These are phyloP conservation scores for Blastobasis lacticolella DNA, from an alignment of 2,888 invertebrate genomes.

Conservation along the genomic window DNA sequence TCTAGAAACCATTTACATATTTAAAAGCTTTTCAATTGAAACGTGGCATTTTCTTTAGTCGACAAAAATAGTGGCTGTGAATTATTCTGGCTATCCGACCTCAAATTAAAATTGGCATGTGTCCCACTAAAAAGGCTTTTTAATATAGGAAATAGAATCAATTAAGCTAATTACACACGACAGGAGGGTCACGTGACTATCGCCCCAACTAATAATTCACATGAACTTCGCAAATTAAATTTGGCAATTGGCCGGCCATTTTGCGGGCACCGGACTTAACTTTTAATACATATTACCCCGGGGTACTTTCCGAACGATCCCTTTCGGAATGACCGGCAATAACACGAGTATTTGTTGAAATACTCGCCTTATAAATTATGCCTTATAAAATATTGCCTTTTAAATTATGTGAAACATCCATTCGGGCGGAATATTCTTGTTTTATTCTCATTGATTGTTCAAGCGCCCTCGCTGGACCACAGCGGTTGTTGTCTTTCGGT, in stretches of 20 bases:
- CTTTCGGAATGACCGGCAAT: neutral
- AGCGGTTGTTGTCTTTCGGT: too few relatives aligned
- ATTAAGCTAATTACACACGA: neutral
- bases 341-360: neutral
- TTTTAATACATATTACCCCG: neutral
- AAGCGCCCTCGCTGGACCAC: too few relatives aligned
- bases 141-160: neutral
- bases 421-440: neutral
- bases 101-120: neutral
- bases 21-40: too few relatives aligned
- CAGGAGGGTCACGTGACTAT: neutral
- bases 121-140: neutral
- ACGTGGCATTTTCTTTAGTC: too few relatives aligned
- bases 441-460: neutral
- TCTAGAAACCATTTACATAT: too few relatives aligned
- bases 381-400: too few relatives aligned
- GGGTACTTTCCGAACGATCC: neutral
- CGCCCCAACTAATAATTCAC: neutral
- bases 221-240: slow-evolving; percentile 1
- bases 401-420: neutral
- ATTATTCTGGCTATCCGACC: too few relatives aligned
- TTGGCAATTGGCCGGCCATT: slow-evolving; percentile 1
- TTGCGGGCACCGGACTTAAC: neutral
- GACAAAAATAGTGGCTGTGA: too few relatives aligned
- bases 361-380: neutral